These are phyloP conservation scores for Micropoecilia bifurca DNA, from an alignment of 2,797 vertebrate species.

Conservation along the genomic window DNA sequence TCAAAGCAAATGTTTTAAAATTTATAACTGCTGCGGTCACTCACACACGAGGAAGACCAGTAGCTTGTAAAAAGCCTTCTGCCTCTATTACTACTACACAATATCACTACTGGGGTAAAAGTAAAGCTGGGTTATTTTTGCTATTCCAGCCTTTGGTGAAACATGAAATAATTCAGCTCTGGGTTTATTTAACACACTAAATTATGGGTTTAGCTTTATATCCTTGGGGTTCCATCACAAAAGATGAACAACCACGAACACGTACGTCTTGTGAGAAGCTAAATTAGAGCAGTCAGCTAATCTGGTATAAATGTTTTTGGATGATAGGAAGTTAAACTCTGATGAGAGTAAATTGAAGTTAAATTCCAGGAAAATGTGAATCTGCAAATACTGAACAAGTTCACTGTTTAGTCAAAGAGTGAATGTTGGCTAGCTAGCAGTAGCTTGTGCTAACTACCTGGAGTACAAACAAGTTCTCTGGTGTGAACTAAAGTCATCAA, in stretches of 20 bases:
- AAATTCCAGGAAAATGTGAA: background rate
- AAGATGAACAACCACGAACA: background rate
- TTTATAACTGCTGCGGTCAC: background rate
- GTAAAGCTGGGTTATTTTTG: background rate
- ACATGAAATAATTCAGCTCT: background rate
- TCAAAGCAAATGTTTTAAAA: background rate
- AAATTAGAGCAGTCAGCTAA: background rate
- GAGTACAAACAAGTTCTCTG: background rate
- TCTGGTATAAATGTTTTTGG: background rate
- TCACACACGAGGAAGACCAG: background rate
- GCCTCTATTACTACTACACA: background rate
- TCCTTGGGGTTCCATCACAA: background rate
- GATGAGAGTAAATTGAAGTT: background rate
- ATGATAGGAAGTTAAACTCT: background rate
- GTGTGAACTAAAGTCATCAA: background rate
- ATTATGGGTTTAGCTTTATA: background rate
- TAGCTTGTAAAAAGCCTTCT: background rate
- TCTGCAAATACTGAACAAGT: no score
- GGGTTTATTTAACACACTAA: background rate
- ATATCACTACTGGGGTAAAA: background rate
- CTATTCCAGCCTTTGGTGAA: background rate
- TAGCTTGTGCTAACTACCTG: background rate
- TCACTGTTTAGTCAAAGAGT: background rate
- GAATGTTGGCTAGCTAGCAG: background rate
- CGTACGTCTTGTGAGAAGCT: background rate